Evolutionary conservation across 1,140 invertebrate genomes (phyloP).

Genomic region (Elymnias hypermnestra): DNA sequence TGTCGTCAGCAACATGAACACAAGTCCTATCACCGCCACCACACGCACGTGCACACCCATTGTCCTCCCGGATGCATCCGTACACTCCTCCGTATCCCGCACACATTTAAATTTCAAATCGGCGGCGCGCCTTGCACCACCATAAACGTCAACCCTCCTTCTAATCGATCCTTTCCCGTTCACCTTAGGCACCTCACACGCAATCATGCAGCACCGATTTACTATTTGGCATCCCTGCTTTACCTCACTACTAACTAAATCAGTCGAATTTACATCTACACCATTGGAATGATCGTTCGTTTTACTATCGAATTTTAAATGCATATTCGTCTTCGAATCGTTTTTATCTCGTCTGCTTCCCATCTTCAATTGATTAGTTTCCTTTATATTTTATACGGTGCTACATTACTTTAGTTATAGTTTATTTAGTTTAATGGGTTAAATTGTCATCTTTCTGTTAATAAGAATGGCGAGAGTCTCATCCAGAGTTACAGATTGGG

Average conservation of each 20-base stretch:
- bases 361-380: slow-evolving; percentile 8
- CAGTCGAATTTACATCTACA: slow-evolving; percentile 51
- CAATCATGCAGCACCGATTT: slow-evolving; percentile 32
- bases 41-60: slow-evolving; percentile 46
- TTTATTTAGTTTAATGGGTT: slow-evolving; percentile 13
- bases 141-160: slow-evolving; percentile 49
- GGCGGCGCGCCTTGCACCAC: slow-evolving; percentile 43
- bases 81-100: slow-evolving; percentile 33
- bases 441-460: too few relatives aligned
- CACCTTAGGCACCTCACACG: slow-evolving; percentile 39
- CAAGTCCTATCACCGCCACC: slow-evolving; percentile 37
- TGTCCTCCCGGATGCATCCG: slow-evolving; percentile 48
- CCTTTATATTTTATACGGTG: slow-evolving; percentile 3
- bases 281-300: slow-evolving; percentile 48
- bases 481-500: slow-evolving; percentile 31
- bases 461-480: too few relatives aligned
- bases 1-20: slow-evolving; percentile 44
- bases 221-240: slow-evolving; percentile 42
- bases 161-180: slow-evolving; percentile 58
- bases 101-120: slow-evolving; percentile 53
- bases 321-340: slow-evolving; percentile 22
- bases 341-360: slow-evolving; percentile 16
- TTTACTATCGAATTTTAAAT: slow-evolving; percentile 31
- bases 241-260: slow-evolving; percentile 58
- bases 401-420: slow-evolving; percentile 11